Base-by-base conservation (phyloP, 35 echinoderm and acorn worm genomes). In the Apostichopus californicus region DNA sequence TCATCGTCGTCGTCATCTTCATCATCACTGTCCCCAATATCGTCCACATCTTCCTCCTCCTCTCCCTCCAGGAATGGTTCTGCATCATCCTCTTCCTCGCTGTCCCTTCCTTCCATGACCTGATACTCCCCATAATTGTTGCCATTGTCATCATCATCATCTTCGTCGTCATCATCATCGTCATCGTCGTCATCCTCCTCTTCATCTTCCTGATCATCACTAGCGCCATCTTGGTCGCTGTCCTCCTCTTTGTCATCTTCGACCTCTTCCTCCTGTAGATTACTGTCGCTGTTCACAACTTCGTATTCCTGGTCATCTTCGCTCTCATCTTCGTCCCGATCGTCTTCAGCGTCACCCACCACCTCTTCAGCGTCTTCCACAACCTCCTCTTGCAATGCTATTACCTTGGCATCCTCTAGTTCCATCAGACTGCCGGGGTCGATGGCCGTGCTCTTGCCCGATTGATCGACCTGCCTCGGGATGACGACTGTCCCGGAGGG, bases 21-120 rank as follows among this genome's bases (percentile, higher is more conserved):
- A 80, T 83, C 90, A 82, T 34, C 57, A 3, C 17, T 25, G 10
- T 14, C 90, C 80, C 28, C 77, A 17, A 57, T 58, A 81, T 82
- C 90, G 4, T 83, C 80, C 18, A 53, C 34, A 34, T 57, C 65
- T 55, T 77, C 65, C 13, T 70, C 28, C 55, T 87, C 86, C 5
- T 21, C 60, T 0, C 60, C 86, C 46, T 89, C 86, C 24, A 68
- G 61, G 68, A 89, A 89, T 68, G 86, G 86, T 15, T 75, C 86
- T 26, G 68, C 86, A 89, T 72, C 68, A 89, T 89, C 86, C 17
- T 87, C 64, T 46, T 89, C 86, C 12, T 81, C 78, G 52, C 34
- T 89, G 61, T 89, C 68, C 86, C 78, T 28, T 21, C 81, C 81
- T 15, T 58, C 15, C n/a, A 85, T 72, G n/a, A 28, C 86, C 21